Evolutionary conservation across 2,797 vertebrate species (phyloP).

Genomic region (Karalla daura): DNA sequence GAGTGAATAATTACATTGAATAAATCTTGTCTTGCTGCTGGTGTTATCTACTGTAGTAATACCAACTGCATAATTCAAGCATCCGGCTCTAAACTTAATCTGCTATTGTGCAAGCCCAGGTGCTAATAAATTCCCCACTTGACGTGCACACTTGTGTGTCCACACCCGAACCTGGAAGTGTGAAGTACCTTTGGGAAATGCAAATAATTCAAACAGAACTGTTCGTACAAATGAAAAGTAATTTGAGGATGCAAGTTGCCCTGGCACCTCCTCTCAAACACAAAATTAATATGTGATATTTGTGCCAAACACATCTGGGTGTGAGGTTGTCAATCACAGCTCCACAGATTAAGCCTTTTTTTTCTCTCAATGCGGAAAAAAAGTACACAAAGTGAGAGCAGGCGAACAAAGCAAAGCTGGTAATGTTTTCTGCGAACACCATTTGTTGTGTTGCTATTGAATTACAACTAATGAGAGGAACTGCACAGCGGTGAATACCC

Average conservation of each 20-base stretch:
- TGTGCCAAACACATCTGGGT: not conserved
- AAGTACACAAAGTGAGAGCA: conserved; percentile 6
- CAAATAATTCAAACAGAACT: conserved; percentile 53
- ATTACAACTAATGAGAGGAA: conserved; percentile 72
- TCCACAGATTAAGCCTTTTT: not conserved
- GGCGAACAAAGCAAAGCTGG: conserved; percentile 43
- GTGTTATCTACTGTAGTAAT: not conserved
- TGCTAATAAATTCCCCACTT: conserved; percentile 50
- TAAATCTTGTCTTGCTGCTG: not conserved
- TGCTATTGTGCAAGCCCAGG: conserved; percentile 22
- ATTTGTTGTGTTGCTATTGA: conserved; percentile 59
- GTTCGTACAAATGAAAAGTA: conserved; percentile 31
- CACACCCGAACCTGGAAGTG: conserved; percentile 9
- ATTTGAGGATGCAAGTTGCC: conserved; percentile 17
- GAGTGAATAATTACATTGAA: conserved; percentile 6
- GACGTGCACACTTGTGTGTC: conserved; percentile 22
- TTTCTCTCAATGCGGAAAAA: conserved; percentile 15
- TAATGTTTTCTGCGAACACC: conserved; percentile 39
- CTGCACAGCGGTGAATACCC: conserved; percentile 54
- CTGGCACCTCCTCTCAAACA: not conserved
- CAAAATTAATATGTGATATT: conserved; percentile 17
- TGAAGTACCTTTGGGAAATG: conserved; percentile 42
- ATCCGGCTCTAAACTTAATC: conserved; percentile 44
- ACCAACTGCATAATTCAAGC: conserved; percentile 8
- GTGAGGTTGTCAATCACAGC: conserved; percentile 7